Base-by-base conservation (phyloP, 2,797 vertebrate species). In the Lerista edwardsae region DNA sequence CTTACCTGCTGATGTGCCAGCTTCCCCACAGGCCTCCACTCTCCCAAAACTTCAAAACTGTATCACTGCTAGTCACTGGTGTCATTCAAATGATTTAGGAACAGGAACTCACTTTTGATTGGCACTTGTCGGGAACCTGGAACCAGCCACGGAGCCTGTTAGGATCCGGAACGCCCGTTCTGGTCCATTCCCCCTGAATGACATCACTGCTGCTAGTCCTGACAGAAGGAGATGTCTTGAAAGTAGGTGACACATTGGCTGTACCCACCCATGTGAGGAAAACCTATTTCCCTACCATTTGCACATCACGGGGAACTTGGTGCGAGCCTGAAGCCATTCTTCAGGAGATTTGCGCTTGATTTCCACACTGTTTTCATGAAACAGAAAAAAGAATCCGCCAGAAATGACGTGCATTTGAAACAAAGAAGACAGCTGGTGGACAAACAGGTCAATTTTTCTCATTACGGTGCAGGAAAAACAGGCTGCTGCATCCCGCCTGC, bases 381-480 rank as follows among this genome's bases (percentile, higher is more conserved):
- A 82, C 72, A 91, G 79, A 92, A 89, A 64, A 90, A 64, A 90
- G 83, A 21, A 6, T 88, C 85, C 88, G 90, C 78, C n/a, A 91
- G 85, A 93, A 90, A 87, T 79, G 21, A 15, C 82, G 90, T 79
- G 86, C 88, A 88, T 93, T 57, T 81, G 83, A 91, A 93, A 71
- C 89, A 93, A 87, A 91, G 74, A 80, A 87, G 90, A 91, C 91
- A 95, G 92, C 87, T 93, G 89, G 90, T 84, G 82, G 85, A 89
- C 84, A 92, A 94, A 91, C 87, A 91, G 93, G 94, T 94, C 93
- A 93, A 85, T 94, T 94, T 95, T 94, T 95, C 94, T 95, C 91
- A 95, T 93, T 94, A 95, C 91, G 84, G 80, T 87, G 47, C 6
- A n/a, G 88, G 84, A 87, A 89, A 93, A 92, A 3, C 79, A 86